phyloP scores from a whole-genome alignment of 2,113 vertebrate genomes.

The Penelope pileata region DNA sequence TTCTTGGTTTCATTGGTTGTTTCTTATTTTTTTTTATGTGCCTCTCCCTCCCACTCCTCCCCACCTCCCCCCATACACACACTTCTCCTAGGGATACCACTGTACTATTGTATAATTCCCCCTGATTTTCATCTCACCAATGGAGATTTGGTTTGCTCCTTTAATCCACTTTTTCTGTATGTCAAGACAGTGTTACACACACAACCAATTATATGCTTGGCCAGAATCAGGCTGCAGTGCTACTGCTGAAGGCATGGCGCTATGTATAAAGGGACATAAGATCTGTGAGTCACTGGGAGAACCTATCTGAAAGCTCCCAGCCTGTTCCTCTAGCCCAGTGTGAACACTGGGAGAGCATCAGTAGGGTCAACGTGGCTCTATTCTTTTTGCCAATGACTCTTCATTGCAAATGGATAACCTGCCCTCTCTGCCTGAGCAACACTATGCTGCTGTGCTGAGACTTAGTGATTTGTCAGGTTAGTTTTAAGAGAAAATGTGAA shows the following conservation, averaged over 20 bases:
- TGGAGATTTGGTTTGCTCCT: too few relatives aligned
- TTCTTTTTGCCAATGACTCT: background rate
- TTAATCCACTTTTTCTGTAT: background rate
- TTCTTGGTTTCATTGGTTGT: too few relatives aligned
- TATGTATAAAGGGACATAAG: background rate
- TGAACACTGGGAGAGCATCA: background rate
- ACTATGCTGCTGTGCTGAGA: background rate
- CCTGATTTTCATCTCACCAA: too few relatives aligned
- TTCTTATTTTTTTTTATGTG: too few relatives aligned
- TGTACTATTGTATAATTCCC: too few relatives aligned
- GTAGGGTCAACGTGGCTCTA: background rate
- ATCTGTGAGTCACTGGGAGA: background rate
- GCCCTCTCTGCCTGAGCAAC: background rate
- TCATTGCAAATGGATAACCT: background rate
- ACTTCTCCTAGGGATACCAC: too few relatives aligned
- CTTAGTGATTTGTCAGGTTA: too few relatives aligned
- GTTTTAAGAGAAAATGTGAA: background rate
- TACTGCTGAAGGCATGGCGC: background rate
- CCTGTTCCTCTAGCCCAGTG: too few relatives aligned
- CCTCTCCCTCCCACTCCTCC: too few relatives aligned
- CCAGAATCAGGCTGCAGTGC: background rate
- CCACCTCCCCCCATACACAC: too few relatives aligned
- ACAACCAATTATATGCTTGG: too few relatives aligned
- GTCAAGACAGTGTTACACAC: background rate
- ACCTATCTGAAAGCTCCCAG: background rate